Percentiles rank a stretch among this genome's conserved stretches.
phyloP scores from a whole-genome alignment of 2,888 invertebrate species.

The Drosophila neutralis region DNA sequence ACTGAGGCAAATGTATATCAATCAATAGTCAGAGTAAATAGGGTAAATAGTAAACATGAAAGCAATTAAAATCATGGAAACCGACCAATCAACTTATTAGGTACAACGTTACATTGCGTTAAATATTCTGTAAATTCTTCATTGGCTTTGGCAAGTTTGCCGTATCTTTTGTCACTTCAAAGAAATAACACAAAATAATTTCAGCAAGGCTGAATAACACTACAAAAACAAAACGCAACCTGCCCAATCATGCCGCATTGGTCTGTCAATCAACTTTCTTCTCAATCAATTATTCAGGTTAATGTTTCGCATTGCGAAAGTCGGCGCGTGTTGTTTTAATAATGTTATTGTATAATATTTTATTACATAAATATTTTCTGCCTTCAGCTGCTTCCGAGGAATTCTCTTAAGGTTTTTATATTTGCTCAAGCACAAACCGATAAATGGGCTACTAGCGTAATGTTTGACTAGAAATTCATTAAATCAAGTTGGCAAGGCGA shows the following conservation, averaged over 20 bases:
- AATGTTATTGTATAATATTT: conserved; percentile 1
- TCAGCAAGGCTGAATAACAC: not conserved
- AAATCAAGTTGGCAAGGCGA: not conserved
- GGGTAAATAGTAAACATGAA: not conserved
- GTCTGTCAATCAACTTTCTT: not conserved
- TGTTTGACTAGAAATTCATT: not conserved
- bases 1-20: not conserved
- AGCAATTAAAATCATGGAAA: not conserved
- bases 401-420: not conserved
- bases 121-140: not conserved
- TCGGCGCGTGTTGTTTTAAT: not conserved
- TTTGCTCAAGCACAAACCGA: not conserved
- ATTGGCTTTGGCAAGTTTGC: not conserved
- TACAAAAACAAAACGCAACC: not conserved
- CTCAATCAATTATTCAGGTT: conserved; percentile 6
- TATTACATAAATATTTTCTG: not conserved
- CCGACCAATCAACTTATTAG: too few species aligned
- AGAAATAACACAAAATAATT: not conserved
- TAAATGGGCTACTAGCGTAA: too few species aligned
- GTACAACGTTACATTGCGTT: too few species aligned
- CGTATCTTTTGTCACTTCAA: conserved; percentile 20
- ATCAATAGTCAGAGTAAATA: not conserved
- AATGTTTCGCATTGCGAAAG: not conserved
- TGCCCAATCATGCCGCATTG: not conserved
- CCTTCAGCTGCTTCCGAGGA: not conserved